These are phyloP conservation scores for Hyphantria cunea DNA, from an alignment of 1,140 invertebrate genomes.

Conservation along the genomic window DNA sequence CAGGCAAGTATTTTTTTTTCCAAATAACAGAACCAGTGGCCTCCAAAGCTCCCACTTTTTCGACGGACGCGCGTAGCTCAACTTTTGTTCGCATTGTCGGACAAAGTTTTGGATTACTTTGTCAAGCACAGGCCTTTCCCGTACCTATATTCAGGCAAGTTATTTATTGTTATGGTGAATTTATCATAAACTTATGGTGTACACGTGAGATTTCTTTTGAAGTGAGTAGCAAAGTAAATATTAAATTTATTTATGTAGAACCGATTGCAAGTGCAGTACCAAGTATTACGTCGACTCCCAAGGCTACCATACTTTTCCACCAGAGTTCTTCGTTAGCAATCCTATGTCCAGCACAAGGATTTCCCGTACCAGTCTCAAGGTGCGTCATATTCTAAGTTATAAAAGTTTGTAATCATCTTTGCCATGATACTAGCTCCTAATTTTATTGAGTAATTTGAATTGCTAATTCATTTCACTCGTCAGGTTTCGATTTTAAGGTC, in stretches of 20 bases:
- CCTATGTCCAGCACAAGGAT: slow-evolving; percentile 86
- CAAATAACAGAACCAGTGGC: slow-evolving; percentile 86
- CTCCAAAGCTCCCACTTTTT: slow-evolving; percentile 85
- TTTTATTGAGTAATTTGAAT: too few species aligned
- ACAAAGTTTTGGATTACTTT: slow-evolving; percentile 82
- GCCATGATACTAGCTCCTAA: too few species aligned
- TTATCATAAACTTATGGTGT: neutral
- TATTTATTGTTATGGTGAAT: slow-evolving; percentile 14
- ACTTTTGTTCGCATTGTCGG: slow-evolving; percentile 79
- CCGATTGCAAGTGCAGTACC: slow-evolving; percentile 83
- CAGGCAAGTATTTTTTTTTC: slow-evolving; percentile 83
- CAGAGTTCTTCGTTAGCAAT: slow-evolving; percentile 78
- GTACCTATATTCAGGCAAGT: slow-evolving; percentile 88
- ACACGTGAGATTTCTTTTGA: neutral
- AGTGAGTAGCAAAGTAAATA: slow-evolving; percentile 8
- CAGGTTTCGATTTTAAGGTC: too few species aligned
- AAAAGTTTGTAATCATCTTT: too few species aligned
- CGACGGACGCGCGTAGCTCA: slow-evolving; percentile 85
- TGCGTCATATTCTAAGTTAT: slow-evolving; percentile 63
- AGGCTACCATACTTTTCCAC: slow-evolving; percentile 67
- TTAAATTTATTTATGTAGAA: slow-evolving; percentile 72
- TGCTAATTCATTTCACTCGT: too few species aligned
- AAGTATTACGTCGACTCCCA: slow-evolving; percentile 81
- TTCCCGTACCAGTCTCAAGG: slow-evolving; percentile 87
- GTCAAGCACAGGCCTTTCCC: slow-evolving; percentile 90